Evolutionary conservation across 2,113 vertebrate genomes (phyloP).

Genomic region (Colistium nudipinnis): DNA sequence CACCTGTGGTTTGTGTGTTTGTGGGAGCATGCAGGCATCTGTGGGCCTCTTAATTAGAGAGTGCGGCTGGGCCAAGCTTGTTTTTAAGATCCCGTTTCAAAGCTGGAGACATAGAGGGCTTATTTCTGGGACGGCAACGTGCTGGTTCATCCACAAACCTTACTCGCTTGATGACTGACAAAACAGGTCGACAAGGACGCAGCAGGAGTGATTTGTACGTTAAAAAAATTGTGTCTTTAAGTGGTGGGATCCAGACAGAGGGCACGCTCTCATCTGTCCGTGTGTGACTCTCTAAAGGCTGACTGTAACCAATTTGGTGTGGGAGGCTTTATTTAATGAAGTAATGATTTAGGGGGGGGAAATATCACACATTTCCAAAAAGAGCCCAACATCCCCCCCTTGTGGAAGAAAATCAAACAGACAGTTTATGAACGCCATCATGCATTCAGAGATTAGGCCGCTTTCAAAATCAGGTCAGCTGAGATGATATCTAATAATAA

Average conservation of each 20-base stretch:
- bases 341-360: conserved; percentile 27
- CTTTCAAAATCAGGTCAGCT: conserved; percentile 66
- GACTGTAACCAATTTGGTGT: conserved; percentile 33
- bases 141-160: conserved; percentile 63
- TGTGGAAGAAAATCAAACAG: conserved; percentile 13
- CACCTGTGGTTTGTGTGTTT: conserved; percentile 36
- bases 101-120: conserved; percentile 71
- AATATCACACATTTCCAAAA: conserved; percentile 1
- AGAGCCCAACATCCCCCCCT: conserved; percentile 53
- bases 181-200: conserved; percentile 18
- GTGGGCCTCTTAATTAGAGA: conserved; percentile 80
- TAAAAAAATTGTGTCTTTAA: neutral
- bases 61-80: conserved; percentile 65
- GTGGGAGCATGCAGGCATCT: conserved; percentile 61
- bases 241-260: conserved; percentile 50
- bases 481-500: conserved; percentile 43
- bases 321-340: conserved; percentile 47
- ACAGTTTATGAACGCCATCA: conserved; percentile 36
- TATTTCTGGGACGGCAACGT: conserved; percentile 74
- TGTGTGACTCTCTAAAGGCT: conserved; percentile 37
- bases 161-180: conserved; percentile 40
- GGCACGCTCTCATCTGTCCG: conserved; percentile 12
- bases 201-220: conserved; percentile 16
- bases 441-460: conserved; percentile 43
- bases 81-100: conserved; percentile 81